These are phyloP conservation scores for Thamnaconus septentrionalis DNA, from an alignment of 2,113 vertebrate species.

Conservation along the genomic window DNA sequence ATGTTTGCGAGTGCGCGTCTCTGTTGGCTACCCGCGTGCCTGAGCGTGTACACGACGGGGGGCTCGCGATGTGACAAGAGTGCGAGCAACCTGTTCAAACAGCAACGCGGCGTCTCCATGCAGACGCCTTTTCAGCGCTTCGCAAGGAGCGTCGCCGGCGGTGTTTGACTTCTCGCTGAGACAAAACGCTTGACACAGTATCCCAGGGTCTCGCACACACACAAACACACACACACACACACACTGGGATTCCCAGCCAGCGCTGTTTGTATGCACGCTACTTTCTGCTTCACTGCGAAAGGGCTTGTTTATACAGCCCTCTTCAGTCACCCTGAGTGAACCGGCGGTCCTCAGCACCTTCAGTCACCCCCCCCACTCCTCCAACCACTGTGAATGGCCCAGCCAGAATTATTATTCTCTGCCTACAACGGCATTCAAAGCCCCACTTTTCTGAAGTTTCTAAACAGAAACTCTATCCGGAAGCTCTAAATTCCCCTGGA, in stretches of 20 bases:
- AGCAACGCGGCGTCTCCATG: constrained; percentile 51
- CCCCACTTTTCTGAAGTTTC: too few species aligned
- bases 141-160: constrained; percentile 38
- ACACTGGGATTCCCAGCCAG: constrained; percentile 33
- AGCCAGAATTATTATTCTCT: constrained; percentile 44
- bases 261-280: constrained; percentile 54
- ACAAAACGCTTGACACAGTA: constrained; percentile 52
- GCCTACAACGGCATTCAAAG: background rate
- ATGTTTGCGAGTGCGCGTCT: constrained; percentile 4
- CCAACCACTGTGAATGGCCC: constrained; percentile 11
- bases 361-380: constrained; percentile 18
- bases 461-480: too few species aligned
- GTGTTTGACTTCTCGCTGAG: constrained; percentile 63
- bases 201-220: constrained; percentile 31
- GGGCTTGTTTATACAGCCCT: constrained; percentile 66
- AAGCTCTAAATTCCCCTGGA: background rate
- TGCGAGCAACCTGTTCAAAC: constrained; percentile 63
- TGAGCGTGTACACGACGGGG: constrained; percentile 44
- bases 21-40: constrained; percentile 26
- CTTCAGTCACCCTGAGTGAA: constrained; percentile 61
- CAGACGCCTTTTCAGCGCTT: constrained; percentile 51
- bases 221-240: constrained; percentile 15
- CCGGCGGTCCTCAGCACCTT: constrained; percentile 38
- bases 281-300: constrained; percentile 64
- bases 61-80: constrained; percentile 34